Evolutionary conservation across 2,888 invertebrate genomes (phyloP).

Genomic region (Polydrusus tereticollis): DNA sequence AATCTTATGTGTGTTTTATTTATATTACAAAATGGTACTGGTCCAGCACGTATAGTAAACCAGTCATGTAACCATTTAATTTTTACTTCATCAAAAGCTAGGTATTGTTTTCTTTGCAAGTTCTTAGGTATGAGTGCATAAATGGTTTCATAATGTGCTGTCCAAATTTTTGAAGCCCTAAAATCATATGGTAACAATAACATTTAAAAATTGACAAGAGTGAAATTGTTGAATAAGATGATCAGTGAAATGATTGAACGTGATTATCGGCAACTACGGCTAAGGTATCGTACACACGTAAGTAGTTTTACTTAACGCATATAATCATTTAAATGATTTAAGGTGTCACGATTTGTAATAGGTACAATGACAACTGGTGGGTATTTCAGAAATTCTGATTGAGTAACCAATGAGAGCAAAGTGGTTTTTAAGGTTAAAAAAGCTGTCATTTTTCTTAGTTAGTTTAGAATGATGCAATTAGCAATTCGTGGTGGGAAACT

Average conservation of each 20-base stretch:
- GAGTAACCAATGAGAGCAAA: no score
- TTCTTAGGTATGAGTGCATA: no score
- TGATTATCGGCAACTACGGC: neutral
- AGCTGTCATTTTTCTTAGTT: no score
- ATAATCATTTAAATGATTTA: no score
- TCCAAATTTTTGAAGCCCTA: slow-evolving; percentile 12
- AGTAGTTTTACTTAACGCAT: neutral
- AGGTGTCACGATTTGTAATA: no score
- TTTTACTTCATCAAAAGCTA: no score
- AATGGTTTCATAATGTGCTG: neutral
- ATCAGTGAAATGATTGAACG: neutral
- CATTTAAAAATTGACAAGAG: slow-evolving; percentile 19
- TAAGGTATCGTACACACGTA: neutral
- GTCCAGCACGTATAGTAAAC: neutral
- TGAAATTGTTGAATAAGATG: slow-evolving; percentile 12
- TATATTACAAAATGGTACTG: slow-evolving; percentile 16
- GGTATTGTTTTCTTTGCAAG: neutral
- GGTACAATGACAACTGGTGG: no score
- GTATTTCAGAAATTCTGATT: no score
- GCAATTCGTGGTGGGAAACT: no score
- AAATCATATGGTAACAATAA: slow-evolving; percentile 8
- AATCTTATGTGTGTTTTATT: slow-evolving; percentile 7
- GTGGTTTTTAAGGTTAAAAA: no score
- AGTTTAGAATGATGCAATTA: no score
- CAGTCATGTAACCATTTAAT: neutral